These are phyloP conservation scores for Hybognathus amarus DNA, from an alignment of 2,797 vertebrate species.

Conservation along the genomic window DNA sequence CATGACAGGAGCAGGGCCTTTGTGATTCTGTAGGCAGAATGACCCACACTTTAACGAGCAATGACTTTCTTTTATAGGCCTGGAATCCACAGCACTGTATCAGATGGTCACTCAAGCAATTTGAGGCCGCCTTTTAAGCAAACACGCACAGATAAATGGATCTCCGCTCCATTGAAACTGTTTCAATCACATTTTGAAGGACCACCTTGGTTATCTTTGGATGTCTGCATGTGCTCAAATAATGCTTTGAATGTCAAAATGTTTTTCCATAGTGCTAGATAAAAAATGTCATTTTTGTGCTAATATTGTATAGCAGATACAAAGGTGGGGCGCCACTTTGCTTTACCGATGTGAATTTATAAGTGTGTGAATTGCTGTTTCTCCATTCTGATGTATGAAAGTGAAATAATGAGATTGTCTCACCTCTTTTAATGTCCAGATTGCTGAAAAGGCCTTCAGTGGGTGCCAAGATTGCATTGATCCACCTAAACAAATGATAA, in stretches of 20 bases:
- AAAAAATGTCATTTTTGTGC: too few relatives aligned
- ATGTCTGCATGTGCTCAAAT: not conserved
- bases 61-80: not conserved
- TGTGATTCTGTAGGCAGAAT: constrained; percentile 40
- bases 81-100: not conserved
- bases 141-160: not conserved
- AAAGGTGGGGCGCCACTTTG: not conserved
- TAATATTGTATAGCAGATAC: constrained; percentile 28
- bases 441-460: constrained; percentile 35
- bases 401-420: constrained; percentile 58
- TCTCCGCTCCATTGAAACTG: not conserved
- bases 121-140: not conserved
- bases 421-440: constrained; percentile 47
- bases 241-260: not conserved
- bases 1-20: constrained; percentile 29
- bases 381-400: constrained; percentile 49
- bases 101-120: not conserved
- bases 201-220: not conserved
- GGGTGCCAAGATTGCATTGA: constrained; percentile 30
- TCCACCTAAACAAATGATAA: not conserved
- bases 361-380: constrained; percentile 43
- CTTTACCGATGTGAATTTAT: constrained; percentile 57
- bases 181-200: not conserved
- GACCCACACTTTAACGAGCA: constrained; percentile 32
- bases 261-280: not conserved